Conservation (phyloP, 2,113 vertebrate genomes). For the Lathamus discolor region DNA sequence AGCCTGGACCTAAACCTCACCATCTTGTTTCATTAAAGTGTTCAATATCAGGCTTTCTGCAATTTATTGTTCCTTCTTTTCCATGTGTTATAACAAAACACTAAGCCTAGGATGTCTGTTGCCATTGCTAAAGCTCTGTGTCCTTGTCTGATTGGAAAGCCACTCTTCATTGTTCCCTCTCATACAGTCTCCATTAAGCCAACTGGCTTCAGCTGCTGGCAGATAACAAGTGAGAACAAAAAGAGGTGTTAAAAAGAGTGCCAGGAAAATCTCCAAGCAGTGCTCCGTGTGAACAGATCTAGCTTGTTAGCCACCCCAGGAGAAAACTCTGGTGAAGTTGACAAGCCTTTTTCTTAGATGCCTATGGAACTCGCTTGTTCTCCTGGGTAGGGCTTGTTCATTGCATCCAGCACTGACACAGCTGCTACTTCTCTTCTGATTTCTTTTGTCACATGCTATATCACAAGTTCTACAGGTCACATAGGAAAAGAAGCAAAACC, state of each 20-base stretch:
- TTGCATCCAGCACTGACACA: not conserved
- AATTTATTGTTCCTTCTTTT: conserved; percentile 24
- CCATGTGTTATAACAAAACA: conserved; percentile 37
- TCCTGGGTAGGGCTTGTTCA: not conserved
- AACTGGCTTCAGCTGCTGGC: not conserved
- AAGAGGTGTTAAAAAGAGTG: not conserved
- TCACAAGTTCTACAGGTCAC: not conserved
- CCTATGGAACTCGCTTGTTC: not conserved
- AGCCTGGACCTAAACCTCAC: conserved; percentile 21
- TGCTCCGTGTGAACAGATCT: not conserved
- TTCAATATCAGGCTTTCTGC: not conserved
- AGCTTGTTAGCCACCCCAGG: not conserved
- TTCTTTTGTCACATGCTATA: not conserved
- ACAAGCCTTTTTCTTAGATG: not conserved
- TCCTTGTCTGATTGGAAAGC: conserved; percentile 38
- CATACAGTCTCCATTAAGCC: not conserved
- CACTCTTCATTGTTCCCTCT: not conserved
- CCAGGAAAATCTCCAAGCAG: not conserved
- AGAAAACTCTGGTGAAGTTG: not conserved
- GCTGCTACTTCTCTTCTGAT: not conserved
- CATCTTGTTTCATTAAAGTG: conserved; percentile 26
- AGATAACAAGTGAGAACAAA: conserved; percentile 55
- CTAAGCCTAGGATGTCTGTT: conserved; percentile 30
- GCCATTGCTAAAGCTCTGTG: not conserved
- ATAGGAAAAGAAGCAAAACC: not conserved